Evolutionary conservation across 2,888 invertebrate species (phyloP).

Genomic region (Aspidiotus rigidus): DNA sequence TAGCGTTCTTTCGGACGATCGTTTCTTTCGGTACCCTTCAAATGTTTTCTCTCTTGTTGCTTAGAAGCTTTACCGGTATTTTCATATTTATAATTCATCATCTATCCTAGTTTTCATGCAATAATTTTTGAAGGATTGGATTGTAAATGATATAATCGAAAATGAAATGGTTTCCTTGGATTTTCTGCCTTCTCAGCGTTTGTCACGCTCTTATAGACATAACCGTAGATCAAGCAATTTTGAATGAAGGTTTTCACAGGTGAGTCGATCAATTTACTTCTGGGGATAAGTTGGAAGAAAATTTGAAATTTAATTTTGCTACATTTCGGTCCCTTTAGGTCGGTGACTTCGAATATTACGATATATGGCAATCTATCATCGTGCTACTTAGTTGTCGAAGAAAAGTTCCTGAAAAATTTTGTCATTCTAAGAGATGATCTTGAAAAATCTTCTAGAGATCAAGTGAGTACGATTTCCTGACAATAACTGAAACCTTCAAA

Average conservation of each 20-base stretch:
- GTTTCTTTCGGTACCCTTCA: too few relatives aligned
- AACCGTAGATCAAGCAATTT: slow-evolving; percentile 10
- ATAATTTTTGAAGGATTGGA: too few relatives aligned
- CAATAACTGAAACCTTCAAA: neutral
- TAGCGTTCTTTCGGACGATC: too few relatives aligned
- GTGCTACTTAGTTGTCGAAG: slow-evolving; percentile 13
- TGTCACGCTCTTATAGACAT: slow-evolving; percentile 11
- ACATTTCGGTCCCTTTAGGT: neutral
- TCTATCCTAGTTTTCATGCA: too few relatives aligned
- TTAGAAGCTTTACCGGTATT: too few relatives aligned
- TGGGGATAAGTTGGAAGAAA: neutral
- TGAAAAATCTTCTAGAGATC: neutral
- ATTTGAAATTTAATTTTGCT: neutral
- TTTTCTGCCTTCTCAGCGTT: too few relatives aligned
- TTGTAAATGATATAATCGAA: too few relatives aligned
- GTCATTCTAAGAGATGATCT: slow-evolving; percentile 14
- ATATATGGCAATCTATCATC: slow-evolving; percentile 24
- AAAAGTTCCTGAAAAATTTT: slow-evolving; percentile 23
- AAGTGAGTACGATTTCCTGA: neutral
- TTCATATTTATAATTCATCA: too few relatives aligned
- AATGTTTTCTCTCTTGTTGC: too few relatives aligned
- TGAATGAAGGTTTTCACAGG: slow-evolving; percentile 26
- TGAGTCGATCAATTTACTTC: neutral
- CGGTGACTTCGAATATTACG: slow-evolving; percentile 22
- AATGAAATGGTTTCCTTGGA: too few relatives aligned